Base-by-base conservation (phyloP, 2,797 vertebrate species). In the Pelobates cultripes region DNA sequence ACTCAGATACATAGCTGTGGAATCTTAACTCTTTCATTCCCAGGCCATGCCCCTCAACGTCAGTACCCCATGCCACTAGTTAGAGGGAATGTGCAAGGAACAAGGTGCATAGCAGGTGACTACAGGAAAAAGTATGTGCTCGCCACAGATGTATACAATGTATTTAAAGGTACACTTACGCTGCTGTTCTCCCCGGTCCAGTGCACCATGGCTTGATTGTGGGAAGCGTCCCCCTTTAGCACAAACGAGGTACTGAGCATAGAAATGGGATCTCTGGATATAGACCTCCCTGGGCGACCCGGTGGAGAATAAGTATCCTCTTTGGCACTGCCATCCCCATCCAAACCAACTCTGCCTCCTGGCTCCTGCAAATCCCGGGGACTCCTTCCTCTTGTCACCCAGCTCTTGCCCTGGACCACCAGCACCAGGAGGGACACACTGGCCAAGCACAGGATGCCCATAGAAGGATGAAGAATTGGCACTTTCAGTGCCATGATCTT, bases 121-220 rank as follows among this genome's bases (percentile, higher is more conserved):
- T 28, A 15, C 15, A 51, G 2, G 42, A 10, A 51, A 2, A 17
- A 17, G 3, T 64, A 10, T 28, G 61, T 40, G 69, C 64, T 7
- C 71, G 79, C 68, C n/a, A n/a, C 70, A 14, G 55, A 5, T 57
- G 14, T 57, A 14, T 57, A 14, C 13, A 57, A 57, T 4, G 14
- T 57, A 57, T 12, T 12, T 57, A 47, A 7, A 41, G 57, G 60
- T 55, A 13, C 90, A 99, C 97, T 99, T 87, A 99, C 97, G 90
- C 97, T 98, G 95, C 97, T 99, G 94, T 98, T 98, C 89, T 98
- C 96, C 71, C 97, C 97, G n/a, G 97, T 99, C 97, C 97, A 99
- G 93, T 99, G 97, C 89, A 99, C 97, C 96, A 99, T 99, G 89
- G 97, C 97, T 94, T 99, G 97, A 93, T 99, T 99, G 93, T 99